Evolutionary conservation across 2,797 vertebrate species (phyloP), one percentile per base, ranked within the genome.

Genomic region (Ceyx erithaca): DNA sequence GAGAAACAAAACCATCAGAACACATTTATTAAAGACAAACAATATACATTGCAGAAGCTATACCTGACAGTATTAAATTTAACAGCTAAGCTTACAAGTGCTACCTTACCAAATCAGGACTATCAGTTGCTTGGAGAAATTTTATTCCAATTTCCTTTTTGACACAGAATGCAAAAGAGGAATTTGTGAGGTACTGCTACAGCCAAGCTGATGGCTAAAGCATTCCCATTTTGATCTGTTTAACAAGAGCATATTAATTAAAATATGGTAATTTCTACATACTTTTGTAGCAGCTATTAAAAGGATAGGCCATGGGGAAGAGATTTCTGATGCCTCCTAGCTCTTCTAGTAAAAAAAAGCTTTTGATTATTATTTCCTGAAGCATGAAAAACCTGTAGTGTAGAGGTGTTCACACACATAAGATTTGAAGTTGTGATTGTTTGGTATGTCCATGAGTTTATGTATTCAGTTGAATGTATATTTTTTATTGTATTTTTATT

Each of bases 231-330:
- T 94, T 95, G 92, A 97, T 95, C 84, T 84, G 63, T 83, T 92
- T 90, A 95, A 96, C 72, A 96, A 96, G 92, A 85, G 63, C 40
- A 85, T 83, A 73, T 89, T 95, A 94, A 94, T 92, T 94, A 93
- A 83, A 96, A 80, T 73, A 80, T 78, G 84, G 62, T 93, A 79
- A 80, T 93, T 95, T 41, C 33, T 82, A 68, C 11, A 57, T 75
- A 63, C 23, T 92, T 87, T 80, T 64, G 31, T 43, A 72, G 70
- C 88, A 68, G 17, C 43, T 73, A 89, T 91, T 90, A 87, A 91
- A 94, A 82, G 82, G 90, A 62, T 40, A 91, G 89, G 66, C 64
- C 84, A 76, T 10, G 48, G 49, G 78, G 85, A 95, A 95, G 67
- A 63, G 61, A 75, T 78, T 90, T 80, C 40, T 92, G 17, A 88